Evolutionary conservation across 1,140 invertebrate genomes (phyloP).

Genomic region (Hycleus phaleratus): DNA sequence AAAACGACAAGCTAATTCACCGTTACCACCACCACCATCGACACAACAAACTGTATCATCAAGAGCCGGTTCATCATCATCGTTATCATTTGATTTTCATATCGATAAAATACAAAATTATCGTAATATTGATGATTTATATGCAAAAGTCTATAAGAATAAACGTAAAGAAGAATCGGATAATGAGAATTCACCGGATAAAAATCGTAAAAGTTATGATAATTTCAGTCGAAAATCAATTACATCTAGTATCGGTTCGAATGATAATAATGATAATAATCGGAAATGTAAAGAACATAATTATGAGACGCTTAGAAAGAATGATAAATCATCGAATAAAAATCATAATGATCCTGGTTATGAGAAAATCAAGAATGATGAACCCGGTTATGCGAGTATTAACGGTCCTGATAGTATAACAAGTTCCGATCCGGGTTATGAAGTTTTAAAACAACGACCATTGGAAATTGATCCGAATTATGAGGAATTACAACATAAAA

Average conservation of each 20-base stretch:
- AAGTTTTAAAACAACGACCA: constrained; percentile 42
- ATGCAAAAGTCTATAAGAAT: constrained; percentile 75
- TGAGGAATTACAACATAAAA: constrained; percentile 53
- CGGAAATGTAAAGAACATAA: constrained; percentile 28
- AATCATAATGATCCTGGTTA: constrained; percentile 52
- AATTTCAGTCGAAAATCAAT: constrained; percentile 6
- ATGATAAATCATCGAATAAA: constrained; percentile 37
- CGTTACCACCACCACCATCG: constrained; percentile 57
- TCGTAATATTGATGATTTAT: constrained; percentile 73
- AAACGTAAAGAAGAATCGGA: constrained; percentile 37
- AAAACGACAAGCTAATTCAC: constrained; percentile 79
- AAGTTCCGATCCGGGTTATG: constrained; percentile 55
- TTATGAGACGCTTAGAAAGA: constrained; percentile 38
- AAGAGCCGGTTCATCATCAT: background rate
- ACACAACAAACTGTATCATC: background rate
- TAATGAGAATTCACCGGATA: constrained; percentile 19
- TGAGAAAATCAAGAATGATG: constrained; percentile 48
- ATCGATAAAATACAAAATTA: constrained; percentile 17
- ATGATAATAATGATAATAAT: constrained; percentile 11
- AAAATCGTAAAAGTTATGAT: constrained; percentile 5
- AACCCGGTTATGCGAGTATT: constrained; percentile 40
- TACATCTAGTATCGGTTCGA: constrained; percentile 11
- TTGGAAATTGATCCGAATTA: constrained; percentile 63
- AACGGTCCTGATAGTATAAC: constrained; percentile 50
- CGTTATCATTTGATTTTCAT: constrained; percentile 17